A percentile compares a stretch with the other conserved stretches of the same genome.
Conservation (phyloP, 1,140 invertebrate genomes). For the Melitaea cinxia region DNA sequence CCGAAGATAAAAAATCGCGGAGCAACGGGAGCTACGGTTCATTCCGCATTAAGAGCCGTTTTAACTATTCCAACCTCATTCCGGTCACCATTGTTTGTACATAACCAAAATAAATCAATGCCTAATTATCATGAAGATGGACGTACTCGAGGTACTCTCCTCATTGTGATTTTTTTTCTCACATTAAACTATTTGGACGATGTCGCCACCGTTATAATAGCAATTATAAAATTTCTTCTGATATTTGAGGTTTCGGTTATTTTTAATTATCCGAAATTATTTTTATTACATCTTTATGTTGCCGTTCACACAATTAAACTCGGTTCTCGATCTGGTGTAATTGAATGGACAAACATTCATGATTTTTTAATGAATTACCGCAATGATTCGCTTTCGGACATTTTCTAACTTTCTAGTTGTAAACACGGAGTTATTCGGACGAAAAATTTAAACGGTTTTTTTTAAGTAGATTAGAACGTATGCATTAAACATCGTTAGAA, state of each 20-base stretch:
- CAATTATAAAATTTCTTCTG: constrained; percentile 65
- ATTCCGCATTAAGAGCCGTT: constrained; percentile 25
- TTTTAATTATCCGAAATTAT: constrained; percentile 65
- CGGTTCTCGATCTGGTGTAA: constrained; percentile 48
- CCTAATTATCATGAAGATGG: constrained; percentile 39
- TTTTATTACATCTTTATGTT: constrained; percentile 55
- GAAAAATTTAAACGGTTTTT: constrained; percentile 47
- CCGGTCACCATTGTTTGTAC: constrained; percentile 31
- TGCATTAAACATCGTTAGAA: constrained; percentile 21
- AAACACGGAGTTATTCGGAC: constrained; percentile 61
- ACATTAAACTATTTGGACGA: constrained; percentile 54
- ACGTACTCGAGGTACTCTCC: constrained; percentile 46
- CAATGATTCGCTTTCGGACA: constrained; percentile 47
- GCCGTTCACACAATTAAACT: constrained; percentile 61
- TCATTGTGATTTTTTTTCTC: constrained; percentile 55
- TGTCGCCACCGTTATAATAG: constrained; percentile 46
- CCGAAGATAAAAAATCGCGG: not conserved
- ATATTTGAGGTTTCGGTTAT: constrained; percentile 54
- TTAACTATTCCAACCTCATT: constrained; percentile 26
- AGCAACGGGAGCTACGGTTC: constrained; percentile 11
- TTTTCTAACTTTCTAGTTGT: constrained; percentile 68
- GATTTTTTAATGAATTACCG: constrained; percentile 54
- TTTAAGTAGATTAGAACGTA: constrained; percentile 47
- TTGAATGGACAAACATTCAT: constrained; percentile 54
- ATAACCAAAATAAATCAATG: constrained; percentile 54